Evolutionary conservation across 1,140 invertebrate species (phyloP), one percentile per base, ranked within the genome.

Genomic region (Mylabris phalerata): DNA sequence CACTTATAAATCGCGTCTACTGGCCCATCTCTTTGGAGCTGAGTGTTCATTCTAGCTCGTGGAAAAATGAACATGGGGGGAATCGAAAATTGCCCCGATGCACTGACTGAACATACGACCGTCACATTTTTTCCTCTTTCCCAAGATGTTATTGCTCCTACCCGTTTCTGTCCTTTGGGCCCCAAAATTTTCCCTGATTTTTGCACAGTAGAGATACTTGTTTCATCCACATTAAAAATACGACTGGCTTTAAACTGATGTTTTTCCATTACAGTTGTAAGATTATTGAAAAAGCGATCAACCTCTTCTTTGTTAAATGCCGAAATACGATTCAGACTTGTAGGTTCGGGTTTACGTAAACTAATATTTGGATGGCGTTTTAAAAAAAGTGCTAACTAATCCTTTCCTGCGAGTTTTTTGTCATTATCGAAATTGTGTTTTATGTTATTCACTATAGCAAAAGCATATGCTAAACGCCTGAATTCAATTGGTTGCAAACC

Each of bases 221-320:
- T 78, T 65, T 79, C 75, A 64, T 75, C 74, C 39, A 70, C 43
- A 66, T 78, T 77, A 54, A 67, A 77, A 48, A 77, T 72, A 49
- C 65, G 40, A 42, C 67, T 61, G 3, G 42, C 19, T 39, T 67
- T 59, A 48, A 50, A 50, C 1, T 67, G 60, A 57, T 71, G 65
- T 59, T 60, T 65, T 48, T 58, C 60, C 48, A 50, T 50, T 25
- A 50, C 27, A 13, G 24, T 7, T 38, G 11, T 11, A 10, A 50
- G 11, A 13, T 50, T 39, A 10, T 26, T 1, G 27, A 50, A 50
- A 50, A 50, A 50, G 13, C 9, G 5, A 25, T 13, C 4, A 6
- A 50, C 48, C 11, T 50, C 48, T n/a, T 25, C 3, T 38, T 38
- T 50, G 39, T 50, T 50, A 26, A 50, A 50, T 7, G 48, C 24